phyloP scores from a whole-genome alignment of 2,797 vertebrate species.

The Aulostomus chinensis region DNA sequence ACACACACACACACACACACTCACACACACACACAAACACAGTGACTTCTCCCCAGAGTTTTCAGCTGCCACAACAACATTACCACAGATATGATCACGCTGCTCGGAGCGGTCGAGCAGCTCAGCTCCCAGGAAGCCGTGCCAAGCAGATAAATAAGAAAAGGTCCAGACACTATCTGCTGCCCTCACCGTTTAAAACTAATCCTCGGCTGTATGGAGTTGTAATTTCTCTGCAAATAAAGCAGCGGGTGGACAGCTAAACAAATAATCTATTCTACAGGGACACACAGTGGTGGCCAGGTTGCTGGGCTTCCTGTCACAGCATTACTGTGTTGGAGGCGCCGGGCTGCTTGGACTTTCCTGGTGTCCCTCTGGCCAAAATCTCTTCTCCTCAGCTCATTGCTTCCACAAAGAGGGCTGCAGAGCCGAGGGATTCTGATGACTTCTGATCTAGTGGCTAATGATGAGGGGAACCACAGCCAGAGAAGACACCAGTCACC shows the following conservation, averaged over 20 bases:
- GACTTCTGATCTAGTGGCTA: slow-evolving; percentile 22
- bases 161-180: slow-evolving; percentile 57
- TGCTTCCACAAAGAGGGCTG: slow-evolving; percentile 19
- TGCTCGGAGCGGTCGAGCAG: slow-evolving; percentile 41
- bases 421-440: slow-evolving; percentile 23
- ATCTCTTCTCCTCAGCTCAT: slow-evolving; percentile 21
- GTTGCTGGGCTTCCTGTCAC: not conserved
- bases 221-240: slow-evolving; percentile 34
- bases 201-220: slow-evolving; percentile 27
- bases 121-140: slow-evolving; percentile 49
- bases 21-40: slow-evolving; percentile 5
- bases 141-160: slow-evolving; percentile 60
- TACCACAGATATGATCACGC: slow-evolving; percentile 63
- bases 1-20: slow-evolving; percentile 10
- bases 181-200: slow-evolving; percentile 39
- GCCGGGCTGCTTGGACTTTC: too few species aligned
- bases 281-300: slow-evolving; percentile 3
- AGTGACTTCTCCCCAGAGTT: slow-evolving; percentile 33
- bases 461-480: slow-evolving; percentile 17
- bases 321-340: too few species aligned
- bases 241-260: slow-evolving; percentile 34
- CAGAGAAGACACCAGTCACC: slow-evolving; percentile 13
- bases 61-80: slow-evolving; percentile 42
- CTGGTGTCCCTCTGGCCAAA: slow-evolving; percentile 10
- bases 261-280: slow-evolving; percentile 36